phyloP scores from a whole-genome alignment of 2,888 invertebrate genomes.

The Allolobophora icterica region DNA sequence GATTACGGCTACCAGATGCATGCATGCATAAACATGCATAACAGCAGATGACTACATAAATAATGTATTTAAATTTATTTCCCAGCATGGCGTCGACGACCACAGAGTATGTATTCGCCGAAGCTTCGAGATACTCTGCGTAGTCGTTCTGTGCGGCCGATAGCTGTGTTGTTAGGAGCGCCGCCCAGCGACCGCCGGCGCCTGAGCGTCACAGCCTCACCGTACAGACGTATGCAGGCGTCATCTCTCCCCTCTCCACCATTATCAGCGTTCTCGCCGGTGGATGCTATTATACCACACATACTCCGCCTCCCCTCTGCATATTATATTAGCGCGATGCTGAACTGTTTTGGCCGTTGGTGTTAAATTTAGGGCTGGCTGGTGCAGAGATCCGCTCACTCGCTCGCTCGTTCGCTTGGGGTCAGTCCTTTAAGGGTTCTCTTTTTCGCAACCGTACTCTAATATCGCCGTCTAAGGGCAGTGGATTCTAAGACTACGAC shows the following conservation, averaged over 20 bases:
- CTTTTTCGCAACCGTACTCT: background rate
- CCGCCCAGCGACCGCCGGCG: background rate
- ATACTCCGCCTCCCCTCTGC: background rate
- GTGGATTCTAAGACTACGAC: background rate
- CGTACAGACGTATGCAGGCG: background rate
- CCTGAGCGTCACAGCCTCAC: background rate
- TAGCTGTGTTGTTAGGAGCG: background rate
- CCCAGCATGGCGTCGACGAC: background rate
- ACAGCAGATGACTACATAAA: background rate
- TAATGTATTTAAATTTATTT: constrained; percentile 10
- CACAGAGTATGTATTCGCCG: background rate
- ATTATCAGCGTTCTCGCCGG: background rate
- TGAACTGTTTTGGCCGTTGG: background rate
- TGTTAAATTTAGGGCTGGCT: background rate
- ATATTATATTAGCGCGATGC: background rate
- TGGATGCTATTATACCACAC: background rate
- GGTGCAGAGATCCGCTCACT: background rate
- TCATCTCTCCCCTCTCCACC: background rate
- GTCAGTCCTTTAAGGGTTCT: background rate
- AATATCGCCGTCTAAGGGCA: background rate
- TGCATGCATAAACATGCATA: too few relatives aligned
- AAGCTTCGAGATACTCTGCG: background rate
- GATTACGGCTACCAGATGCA: too few relatives aligned
- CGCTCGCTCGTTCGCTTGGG: background rate
- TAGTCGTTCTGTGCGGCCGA: background rate